Evolutionary conservation across 2,888 invertebrate species (phyloP).

Genomic region (Dichetophora obliterata): DNA sequence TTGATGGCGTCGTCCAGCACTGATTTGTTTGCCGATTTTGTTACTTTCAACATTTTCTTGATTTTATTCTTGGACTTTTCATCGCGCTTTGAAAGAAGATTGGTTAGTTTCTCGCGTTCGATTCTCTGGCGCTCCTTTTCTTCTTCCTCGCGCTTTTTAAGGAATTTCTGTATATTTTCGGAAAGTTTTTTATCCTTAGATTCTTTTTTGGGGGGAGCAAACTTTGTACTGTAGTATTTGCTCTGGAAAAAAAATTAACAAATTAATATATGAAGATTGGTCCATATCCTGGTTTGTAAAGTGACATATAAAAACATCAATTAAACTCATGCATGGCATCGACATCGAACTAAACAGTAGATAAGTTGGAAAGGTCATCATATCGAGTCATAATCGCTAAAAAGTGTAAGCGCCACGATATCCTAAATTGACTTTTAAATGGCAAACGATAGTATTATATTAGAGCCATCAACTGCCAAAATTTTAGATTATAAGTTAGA

Average conservation of each 20-base stretch:
- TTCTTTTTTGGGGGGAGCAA: conserved; percentile 86
- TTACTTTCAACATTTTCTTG: conserved; percentile 84
- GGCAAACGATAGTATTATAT: too few species aligned
- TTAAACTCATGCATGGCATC: too few species aligned
- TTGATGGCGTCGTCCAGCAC: conserved; percentile 86
- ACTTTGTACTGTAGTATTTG: conserved; percentile 82
- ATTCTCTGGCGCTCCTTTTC: conserved; percentile 77
- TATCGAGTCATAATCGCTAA: too few species aligned
- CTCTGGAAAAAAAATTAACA: conserved; percentile 59
- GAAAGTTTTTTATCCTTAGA: conserved; percentile 79
- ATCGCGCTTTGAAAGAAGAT: conserved; percentile 77
- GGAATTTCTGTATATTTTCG: conserved; percentile 84
- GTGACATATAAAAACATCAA: too few species aligned
- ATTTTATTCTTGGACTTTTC: conserved; percentile 80
- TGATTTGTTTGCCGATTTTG: conserved; percentile 90
- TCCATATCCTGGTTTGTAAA: too few species aligned
- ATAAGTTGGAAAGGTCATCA: too few species aligned
- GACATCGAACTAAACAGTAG: too few species aligned
- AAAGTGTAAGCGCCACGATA: too few species aligned
- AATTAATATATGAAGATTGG: neutral
- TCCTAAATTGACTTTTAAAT: too few species aligned
- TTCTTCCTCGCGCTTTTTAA: conserved; percentile 85
- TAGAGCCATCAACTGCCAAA: too few species aligned
- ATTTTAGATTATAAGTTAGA: too few species aligned
- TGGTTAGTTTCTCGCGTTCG: conserved; percentile 77